Evolutionary conservation across 2,888 invertebrate species (phyloP), one percentile per base, ranked within the genome.

Genomic region (Arge pagana): DNA sequence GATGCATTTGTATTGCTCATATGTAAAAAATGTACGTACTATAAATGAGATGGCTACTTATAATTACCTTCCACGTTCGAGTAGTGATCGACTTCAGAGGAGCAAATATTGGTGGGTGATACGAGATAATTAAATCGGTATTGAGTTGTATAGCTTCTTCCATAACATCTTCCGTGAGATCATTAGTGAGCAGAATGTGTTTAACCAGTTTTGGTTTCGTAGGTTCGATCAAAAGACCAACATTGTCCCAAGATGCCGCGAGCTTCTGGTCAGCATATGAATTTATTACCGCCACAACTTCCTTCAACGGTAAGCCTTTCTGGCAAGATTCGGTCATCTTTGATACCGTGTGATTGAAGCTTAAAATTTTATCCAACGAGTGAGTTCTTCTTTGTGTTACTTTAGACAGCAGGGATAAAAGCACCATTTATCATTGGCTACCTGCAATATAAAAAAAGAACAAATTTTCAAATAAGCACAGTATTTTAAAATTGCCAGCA

Each of bases 81-180:
- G 74, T 79, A 2, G 87, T 85, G 30, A 97, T 80, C 28, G 87
- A 82, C 70, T 93, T 96, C 48, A 97, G 64, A 4, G 93, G 86
- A 10, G 82, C 80, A 77, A 97, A 97, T 71, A 97, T 90, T 13
- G 94, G 94, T n/a, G 97, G 97, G 80, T 97, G 97, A 76, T 97
- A 97, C 0, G 94, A 89, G 51, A 97, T 81, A 51, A 97, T 93
- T 77, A 96, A 78, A 72, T 93, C 86, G 45, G 83, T 83, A 11
- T 84, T 81, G 45, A 81, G 73, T 1, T 79, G 74, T 3, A 90
- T 70, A 1, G 95, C 93, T 79, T 96, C 96, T 16, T 86, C 74
- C 66, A 94, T 83, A 0, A 96, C 96, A 57, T 84, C 84, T 75
- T 93, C 90, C 0, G 96, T 96, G 28, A 97, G 79, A 75, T 97